phyloP scores from a whole-genome alignment of 1,140 invertebrate genomes.

The Plodia interpunctella region DNA sequence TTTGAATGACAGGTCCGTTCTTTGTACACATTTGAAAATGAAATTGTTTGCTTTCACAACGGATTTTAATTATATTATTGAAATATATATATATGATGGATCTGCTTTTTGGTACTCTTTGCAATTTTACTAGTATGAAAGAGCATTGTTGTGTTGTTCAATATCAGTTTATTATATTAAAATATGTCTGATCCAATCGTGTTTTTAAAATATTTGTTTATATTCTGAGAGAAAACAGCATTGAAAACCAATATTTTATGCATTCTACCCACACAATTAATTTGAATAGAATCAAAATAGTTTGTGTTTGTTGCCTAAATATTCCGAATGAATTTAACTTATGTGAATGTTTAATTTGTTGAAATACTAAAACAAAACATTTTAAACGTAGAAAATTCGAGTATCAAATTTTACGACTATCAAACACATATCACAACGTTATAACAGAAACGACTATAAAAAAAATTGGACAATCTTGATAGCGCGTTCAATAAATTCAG shows the following conservation, averaged over 20 bases:
- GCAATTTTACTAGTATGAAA: neutral
- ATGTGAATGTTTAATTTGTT: neutral
- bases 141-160: neutral
- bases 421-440: neutral
- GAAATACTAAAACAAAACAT: neutral
- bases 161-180: constrained; percentile 1
- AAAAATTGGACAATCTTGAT: neutral
- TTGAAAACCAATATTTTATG: neutral
- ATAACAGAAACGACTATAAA: neutral
- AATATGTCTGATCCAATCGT: neutral
- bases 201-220: neutral
- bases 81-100: constrained; percentile 9
- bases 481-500: neutral
- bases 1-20: constrained; percentile 46
- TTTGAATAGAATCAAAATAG: neutral
- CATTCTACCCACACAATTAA: neutral
- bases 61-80: constrained; percentile 26
- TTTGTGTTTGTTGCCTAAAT: neutral
- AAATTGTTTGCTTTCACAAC: constrained; percentile 34
- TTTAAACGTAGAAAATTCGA: neutral
- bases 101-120: neutral
- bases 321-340: neutral
- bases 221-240: neutral
- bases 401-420: neutral
- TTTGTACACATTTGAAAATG: constrained; percentile 37